Conservation (phyloP, 2,113 vertebrate species). For the Psittacus erithacus region DNA sequence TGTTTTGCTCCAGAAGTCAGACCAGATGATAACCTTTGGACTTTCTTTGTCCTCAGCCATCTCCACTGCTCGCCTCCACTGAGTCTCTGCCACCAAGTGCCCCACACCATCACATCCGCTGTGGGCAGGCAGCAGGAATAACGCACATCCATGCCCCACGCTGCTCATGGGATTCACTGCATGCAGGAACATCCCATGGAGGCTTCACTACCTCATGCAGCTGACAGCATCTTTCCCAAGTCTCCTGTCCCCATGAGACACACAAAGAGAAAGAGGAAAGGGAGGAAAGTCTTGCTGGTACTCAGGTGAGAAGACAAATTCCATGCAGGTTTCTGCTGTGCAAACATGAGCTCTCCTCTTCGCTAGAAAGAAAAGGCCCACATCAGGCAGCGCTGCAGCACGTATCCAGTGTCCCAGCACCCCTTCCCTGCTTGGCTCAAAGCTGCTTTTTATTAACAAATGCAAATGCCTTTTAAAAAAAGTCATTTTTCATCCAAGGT, state of each 20-base stretch:
- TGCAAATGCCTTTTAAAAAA: neutral
- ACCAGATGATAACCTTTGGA: neutral
- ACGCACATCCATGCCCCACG: rapidly evolving
- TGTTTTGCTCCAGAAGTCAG: neutral
- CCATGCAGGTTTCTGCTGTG: neutral
- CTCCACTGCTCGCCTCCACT: neutral
- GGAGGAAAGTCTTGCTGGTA: neutral
- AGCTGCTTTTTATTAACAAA: slow-evolving; percentile 52
- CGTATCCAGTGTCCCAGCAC: neutral
- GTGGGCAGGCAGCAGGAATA: neutral
- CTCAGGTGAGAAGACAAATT: neutral
- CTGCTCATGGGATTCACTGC: neutral
- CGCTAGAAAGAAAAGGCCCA: neutral
- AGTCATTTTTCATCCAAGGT: slow-evolving; percentile 46
- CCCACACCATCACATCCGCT: rapidly evolving
- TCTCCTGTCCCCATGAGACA: neutral
- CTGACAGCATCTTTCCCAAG: neutral
- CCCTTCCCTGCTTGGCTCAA: neutral
- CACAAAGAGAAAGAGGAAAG: neutral
- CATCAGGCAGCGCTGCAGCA: neutral
- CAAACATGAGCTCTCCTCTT: neutral
- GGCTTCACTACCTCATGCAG: neutral
- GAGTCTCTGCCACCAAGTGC: neutral
- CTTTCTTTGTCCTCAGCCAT: neutral
- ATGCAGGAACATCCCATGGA: neutral